phyloP scores from a whole-genome alignment of 2,797 vertebrate species.

The Enoplosus armatus region DNA sequence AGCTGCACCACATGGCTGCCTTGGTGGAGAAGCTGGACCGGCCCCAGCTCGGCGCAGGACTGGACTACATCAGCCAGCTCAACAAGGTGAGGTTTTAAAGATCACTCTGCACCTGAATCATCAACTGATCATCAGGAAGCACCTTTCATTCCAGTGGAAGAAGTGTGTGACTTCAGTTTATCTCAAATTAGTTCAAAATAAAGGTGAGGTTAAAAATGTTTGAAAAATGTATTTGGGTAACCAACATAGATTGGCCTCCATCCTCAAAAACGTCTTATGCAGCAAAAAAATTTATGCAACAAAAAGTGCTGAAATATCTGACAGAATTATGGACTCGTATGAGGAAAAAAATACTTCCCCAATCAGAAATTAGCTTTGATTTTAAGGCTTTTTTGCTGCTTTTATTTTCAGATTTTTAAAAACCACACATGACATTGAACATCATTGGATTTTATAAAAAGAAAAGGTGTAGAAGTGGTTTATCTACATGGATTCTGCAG shows the following conservation, averaged over 20 bases:
- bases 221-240: not conserved
- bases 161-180: not conserved
- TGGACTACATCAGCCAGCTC: conserved; percentile 86
- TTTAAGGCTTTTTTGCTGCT: not conserved
- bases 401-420: not conserved
- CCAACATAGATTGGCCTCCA: not conserved
- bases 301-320: not conserved
- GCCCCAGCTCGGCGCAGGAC: conserved; percentile 75
- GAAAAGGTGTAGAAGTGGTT: no score
- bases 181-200: not conserved
- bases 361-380: not conserved
- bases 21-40: conserved; percentile 89
- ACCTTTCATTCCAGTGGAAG: not conserved
- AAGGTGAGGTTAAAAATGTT: not conserved
- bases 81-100: conserved; percentile 87
- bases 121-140: not conserved
- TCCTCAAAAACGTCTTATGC: no score
- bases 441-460: no score
- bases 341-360: not conserved
- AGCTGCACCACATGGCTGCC: conserved; percentile 92
- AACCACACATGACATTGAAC: not conserved
- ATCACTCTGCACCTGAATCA: not conserved
- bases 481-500: conserved; percentile 16
- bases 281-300: no score
- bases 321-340: not conserved